Evolutionary conservation across 2,888 invertebrate genomes (phyloP), one percentile per base, ranked within the genome.

Genomic region (Myopa tessellatipennis): DNA sequence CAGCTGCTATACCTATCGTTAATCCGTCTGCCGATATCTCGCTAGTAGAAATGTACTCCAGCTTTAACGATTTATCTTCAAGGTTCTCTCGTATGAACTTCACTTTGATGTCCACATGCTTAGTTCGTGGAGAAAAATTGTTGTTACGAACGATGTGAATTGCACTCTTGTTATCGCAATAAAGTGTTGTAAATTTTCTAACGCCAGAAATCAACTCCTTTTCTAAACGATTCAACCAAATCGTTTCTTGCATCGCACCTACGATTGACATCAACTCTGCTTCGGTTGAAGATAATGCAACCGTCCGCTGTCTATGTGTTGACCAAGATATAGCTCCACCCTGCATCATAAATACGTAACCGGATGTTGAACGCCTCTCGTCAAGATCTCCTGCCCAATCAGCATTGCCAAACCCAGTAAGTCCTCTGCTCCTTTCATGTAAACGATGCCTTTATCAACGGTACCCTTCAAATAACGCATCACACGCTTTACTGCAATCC

Each of bases 121-220:
- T 61, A 26, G 61, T 26, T 18, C 61, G 3, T 61, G 61, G 26
- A n/a, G 26, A 61, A 61, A 26, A 61, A 4, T 61, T 61, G 61
- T 26, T 72, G 26, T 76, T 74, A 52, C 65, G 40, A 55, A 67
- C 55, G 10, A 79, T 55, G 40, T 79, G 81, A 7, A 81, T 80
- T 70, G 79, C 78, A 18, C 79, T 78, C 60, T 79, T 78, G 40
- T 80, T 79, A 70, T 80, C 79, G 26, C 75, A 79, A 65, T 61
- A 75, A 16, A 80, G 12, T 58, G 68, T 40, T 18, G 76, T 75
- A 18, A 58, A 60, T 52, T 77, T 77, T 10, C 69, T 26, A 12
- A 40, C 36, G n/a, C 55, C 26, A 7, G 77, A 68, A 50, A 65
- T 45, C 34, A 78, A 45, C 52, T 79, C 77, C 7, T 52, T 12